Evolutionary conservation across 2,113 vertebrate genomes (phyloP).

Genomic region (Aphyosemion australe): DNA sequence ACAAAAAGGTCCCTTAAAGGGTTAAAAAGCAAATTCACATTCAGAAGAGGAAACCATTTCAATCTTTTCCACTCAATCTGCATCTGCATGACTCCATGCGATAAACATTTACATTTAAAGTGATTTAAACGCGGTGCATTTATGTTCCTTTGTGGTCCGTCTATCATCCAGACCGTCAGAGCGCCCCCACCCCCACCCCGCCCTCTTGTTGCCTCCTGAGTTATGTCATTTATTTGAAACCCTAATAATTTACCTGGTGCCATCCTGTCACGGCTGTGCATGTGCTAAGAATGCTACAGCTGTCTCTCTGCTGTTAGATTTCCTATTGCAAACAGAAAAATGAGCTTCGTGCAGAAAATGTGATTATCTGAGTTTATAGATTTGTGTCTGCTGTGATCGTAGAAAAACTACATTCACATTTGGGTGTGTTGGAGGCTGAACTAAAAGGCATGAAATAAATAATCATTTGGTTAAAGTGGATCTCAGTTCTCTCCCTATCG

Average conservation of each 20-base stretch:
- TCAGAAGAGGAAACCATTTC: constrained; percentile 71
- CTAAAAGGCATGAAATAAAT: constrained; percentile 64
- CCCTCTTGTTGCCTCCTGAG: constrained; percentile 64
- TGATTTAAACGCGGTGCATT: constrained; percentile 80
- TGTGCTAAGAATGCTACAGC: constrained; percentile 61
- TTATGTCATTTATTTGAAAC: constrained; percentile 82
- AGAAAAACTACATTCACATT: constrained; percentile 45
- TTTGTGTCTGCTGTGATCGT: constrained; percentile 27
- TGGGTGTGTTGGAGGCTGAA: constrained; percentile 25
- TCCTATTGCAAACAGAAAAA: constrained; percentile 39
- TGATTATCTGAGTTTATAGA: constrained; percentile 46
- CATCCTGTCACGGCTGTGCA: constrained; percentile 39
- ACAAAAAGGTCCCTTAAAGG: constrained; percentile 16
- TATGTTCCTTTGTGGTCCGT: constrained; percentile 74
- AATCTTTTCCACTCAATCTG: constrained; percentile 63
- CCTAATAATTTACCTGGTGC: constrained; percentile 78
- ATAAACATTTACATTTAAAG: constrained; percentile 85
- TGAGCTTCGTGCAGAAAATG: constrained; percentile 36
- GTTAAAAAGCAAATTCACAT: constrained; percentile 58
- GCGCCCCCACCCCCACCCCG: constrained; percentile 16
- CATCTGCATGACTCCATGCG: constrained; percentile 77
- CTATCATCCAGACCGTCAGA: constrained; percentile 70
- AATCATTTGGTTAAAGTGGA: constrained; percentile 56
- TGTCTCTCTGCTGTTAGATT: constrained; percentile 25
- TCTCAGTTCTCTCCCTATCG: constrained; percentile 46